A percentile compares a stretch with the other conserved stretches of the same genome.
Evolutionary conservation across 2,113 vertebrate genomes (phyloP).

Genomic region (Lampris megalopsis): DNA sequence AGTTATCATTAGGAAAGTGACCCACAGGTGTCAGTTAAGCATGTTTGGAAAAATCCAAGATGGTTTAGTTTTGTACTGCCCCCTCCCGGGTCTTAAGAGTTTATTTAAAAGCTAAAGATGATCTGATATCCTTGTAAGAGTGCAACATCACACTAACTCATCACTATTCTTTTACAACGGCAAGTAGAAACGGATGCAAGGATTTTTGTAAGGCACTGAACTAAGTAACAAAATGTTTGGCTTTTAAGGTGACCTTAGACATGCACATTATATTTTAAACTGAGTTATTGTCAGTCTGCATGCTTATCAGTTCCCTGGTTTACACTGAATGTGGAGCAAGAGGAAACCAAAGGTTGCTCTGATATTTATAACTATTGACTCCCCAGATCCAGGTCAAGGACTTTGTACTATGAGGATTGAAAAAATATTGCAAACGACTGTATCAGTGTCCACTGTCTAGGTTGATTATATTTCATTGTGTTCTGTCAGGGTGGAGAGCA

Average conservation of each 20-base stretch:
- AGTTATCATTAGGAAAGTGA: slow-evolving; percentile 15
- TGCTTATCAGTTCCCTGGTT: slow-evolving; percentile 67
- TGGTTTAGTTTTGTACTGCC: not conserved
- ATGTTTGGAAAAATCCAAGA: not conserved
- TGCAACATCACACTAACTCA: not conserved
- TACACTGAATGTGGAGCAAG: slow-evolving; percentile 70
- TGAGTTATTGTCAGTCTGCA: slow-evolving; percentile 51
- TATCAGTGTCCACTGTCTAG: slow-evolving; percentile 38
- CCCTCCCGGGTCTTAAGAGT: not conserved
- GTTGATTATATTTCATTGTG: slow-evolving; percentile 27
- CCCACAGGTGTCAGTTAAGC: slow-evolving; percentile 6
- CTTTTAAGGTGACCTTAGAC: not conserved
- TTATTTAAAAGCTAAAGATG: not conserved
- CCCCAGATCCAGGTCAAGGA: slow-evolving; percentile 62
- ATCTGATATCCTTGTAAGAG: not conserved
- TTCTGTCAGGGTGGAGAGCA: slow-evolving; percentile 75
- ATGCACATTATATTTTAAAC: slow-evolving; percentile 4
- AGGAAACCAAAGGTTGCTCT: slow-evolving; percentile 74
- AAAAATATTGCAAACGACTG: slow-evolving; percentile 40
- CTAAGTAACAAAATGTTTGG: not conserved
- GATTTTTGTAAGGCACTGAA: not conserved
- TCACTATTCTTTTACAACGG: not conserved
- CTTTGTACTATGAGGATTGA: slow-evolving; percentile 74
- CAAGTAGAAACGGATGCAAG: not conserved
- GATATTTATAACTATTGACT: slow-evolving; percentile 52